Conservation (phyloP, 1,140 invertebrate species). For the Magallana angulata region DNA sequence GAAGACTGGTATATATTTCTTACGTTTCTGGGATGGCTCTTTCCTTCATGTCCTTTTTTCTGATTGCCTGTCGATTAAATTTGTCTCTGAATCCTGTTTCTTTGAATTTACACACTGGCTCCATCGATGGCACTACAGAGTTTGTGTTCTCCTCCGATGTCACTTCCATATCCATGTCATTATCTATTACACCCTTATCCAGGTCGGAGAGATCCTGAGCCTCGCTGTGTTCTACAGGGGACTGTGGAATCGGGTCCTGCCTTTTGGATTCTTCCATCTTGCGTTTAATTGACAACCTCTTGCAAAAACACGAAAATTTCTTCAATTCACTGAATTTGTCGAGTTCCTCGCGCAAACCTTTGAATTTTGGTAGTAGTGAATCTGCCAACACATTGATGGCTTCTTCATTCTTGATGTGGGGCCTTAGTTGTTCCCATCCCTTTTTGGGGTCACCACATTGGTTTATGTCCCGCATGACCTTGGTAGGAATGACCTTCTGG, state of each 20-base stretch:
- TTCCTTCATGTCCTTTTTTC: neutral
- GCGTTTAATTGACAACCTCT: neutral
- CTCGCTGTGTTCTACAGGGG: neutral
- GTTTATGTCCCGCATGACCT: neutral
- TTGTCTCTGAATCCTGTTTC: neutral
- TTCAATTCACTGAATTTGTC: neutral
- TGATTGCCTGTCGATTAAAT: neutral
- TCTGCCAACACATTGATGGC: neutral
- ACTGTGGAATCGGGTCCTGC: neutral
- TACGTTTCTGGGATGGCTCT: neutral
- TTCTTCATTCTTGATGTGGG: neutral
- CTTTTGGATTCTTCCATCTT: neutral
- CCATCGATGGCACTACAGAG: neutral
- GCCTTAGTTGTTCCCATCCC: neutral
- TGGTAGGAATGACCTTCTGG: neutral
- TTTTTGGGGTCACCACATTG: neutral
- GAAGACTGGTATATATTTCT: too few relatives aligned
- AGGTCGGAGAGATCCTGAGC: neutral
- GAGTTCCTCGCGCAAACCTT: neutral
- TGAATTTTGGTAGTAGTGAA: constrained; percentile 6
- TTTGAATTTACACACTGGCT: neutral
- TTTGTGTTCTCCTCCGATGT: too few relatives aligned
- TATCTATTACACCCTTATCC: neutral
- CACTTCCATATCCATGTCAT: too few relatives aligned
- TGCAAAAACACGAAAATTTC: neutral